Evolutionary conservation across 2,797 vertebrate species (phyloP), one percentile per base, ranked within the genome.

Genomic region (Pterois miles): DNA sequence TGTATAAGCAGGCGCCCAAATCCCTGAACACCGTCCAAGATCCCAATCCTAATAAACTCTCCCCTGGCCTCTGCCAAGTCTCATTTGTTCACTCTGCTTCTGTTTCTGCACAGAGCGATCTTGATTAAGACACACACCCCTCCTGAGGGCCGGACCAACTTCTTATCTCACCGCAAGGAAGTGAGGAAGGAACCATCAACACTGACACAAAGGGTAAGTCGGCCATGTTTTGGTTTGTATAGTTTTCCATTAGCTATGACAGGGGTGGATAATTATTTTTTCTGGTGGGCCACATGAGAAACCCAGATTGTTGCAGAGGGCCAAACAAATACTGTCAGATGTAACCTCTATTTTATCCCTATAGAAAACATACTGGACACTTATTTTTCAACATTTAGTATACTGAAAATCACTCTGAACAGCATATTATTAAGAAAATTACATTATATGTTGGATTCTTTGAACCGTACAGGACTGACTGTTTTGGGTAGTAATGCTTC

Each of bases 61-160:
- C 69, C 75, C 40, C 65, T 56, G 63, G 53, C 74, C 69, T 58
- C 62, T 88, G 89, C 87, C 91, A 89, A 86, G 75, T 84, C 74
- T 77, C 81, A 88, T 91, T 89, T 86, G 81, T 83, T 86, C 56
- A 22, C 68, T 84, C 69, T 83, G 86, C 72, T 80, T 87, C 81
- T 85, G 80, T 85, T 83, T 87, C 84, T 81, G 74, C 68, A 65
- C 72, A 62, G 77, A 88, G 60, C 7, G 78, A 88, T 88, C 85
- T 86, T 92, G 89, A 93, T 93, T 90, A 87, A 87, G 82, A 91
- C 71, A 88, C 83, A 88, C 90, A 78, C 87, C 86, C 87, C 86
- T 86, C 68, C 62, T 80, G 68, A 76, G 78, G 83, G 88, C 69
- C 65, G 31, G 76, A 84, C 72, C 71, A 68, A 72, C 63, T 85